A percentile compares a stretch with the other conserved stretches of the same genome.
These are phyloP conservation scores for Forbesichthys agassizii DNA, from an alignment of 2,113 vertebrate species.

Conservation along the genomic window DNA sequence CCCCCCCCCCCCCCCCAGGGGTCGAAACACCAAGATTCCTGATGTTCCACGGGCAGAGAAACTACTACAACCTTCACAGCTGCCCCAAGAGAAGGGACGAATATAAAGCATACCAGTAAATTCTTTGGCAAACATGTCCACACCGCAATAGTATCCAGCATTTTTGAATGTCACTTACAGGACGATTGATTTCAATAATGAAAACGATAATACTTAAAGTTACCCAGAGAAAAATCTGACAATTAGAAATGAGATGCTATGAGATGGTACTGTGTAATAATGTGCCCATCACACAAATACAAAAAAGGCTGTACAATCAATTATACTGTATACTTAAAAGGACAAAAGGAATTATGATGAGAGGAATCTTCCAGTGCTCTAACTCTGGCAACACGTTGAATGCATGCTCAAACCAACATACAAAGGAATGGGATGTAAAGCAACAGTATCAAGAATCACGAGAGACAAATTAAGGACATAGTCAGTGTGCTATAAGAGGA, in stretches of 20 bases:
- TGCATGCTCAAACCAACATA: not conserved
- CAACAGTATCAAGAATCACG: not conserved
- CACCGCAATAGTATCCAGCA: too few relatives aligned
- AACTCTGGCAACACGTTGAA: not conserved
- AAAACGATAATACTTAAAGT: too few relatives aligned
- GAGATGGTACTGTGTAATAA: too few relatives aligned
- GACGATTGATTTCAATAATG: too few relatives aligned
- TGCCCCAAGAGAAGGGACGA: not conserved
- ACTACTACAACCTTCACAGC: not conserved
- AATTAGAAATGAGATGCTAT: too few relatives aligned
- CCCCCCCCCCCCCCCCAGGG: too few relatives aligned
- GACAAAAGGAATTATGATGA: too few relatives aligned
- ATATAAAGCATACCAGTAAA: slow-evolving; percentile 1
- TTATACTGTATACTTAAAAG: too few relatives aligned
- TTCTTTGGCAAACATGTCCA: not conserved
- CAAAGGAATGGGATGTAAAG: slow-evolving; percentile 1
- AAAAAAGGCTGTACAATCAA: too few relatives aligned
- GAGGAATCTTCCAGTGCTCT: too few relatives aligned
- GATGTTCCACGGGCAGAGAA: not conserved
- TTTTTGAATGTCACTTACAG: not conserved
- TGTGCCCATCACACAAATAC: too few relatives aligned
- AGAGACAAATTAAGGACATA: slow-evolving; percentile 25
- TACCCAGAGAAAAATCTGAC: too few relatives aligned
- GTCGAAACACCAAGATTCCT: not conserved
- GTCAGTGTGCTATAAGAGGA: slow-evolving; percentile 1